Percentiles rank a stretch among this genome's conserved stretches.
Evolutionary conservation across 1,140 invertebrate genomes (phyloP).

Genomic region (Apocrypta bakeri): DNA sequence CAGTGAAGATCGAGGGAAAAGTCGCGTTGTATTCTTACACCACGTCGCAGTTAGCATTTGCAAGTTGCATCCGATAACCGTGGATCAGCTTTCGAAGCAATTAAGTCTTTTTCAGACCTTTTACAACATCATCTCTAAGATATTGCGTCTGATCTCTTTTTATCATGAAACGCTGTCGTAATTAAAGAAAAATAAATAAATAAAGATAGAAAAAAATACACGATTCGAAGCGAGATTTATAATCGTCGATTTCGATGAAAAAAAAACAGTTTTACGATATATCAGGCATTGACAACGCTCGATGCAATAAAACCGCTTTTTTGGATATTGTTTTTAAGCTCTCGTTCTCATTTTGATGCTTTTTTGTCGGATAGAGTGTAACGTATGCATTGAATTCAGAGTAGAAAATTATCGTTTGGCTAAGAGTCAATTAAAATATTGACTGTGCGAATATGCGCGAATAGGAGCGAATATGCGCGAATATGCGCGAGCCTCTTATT

Average conservation of each 20-base stretch:
- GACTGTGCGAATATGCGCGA: not conserved
- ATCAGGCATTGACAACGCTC: not conserved
- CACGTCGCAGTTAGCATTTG: not conserved
- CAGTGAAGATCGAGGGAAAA: not conserved
- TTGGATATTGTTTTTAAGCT: too few relatives aligned
- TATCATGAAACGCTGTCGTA: too few relatives aligned
- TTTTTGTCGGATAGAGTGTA: too few relatives aligned
- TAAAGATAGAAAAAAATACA: too few relatives aligned
- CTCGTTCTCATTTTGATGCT: too few relatives aligned
- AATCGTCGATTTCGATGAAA: not conserved
- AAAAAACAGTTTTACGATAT: not conserved
- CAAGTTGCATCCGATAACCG: conserved; percentile 12
- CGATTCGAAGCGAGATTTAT: too few relatives aligned
- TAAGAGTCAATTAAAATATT: not conserved
- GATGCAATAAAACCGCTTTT: not conserved
- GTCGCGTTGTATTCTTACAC: conserved; percentile 2
- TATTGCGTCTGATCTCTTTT: too few relatives aligned
- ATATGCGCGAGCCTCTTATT: too few relatives aligned
- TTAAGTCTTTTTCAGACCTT: conserved; percentile 8
- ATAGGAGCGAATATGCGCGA: too few relatives aligned
- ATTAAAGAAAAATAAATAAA: too few relatives aligned
- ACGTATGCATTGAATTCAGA: too few relatives aligned
- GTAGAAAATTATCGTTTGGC: not conserved
- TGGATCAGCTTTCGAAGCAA: not conserved
- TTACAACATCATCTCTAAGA: too few relatives aligned